Percentiles rank a stretch among this genome's conserved stretches.
Conservation (phyloP, 2,888 invertebrate genomes). For the Dryobota labecula region DNA sequence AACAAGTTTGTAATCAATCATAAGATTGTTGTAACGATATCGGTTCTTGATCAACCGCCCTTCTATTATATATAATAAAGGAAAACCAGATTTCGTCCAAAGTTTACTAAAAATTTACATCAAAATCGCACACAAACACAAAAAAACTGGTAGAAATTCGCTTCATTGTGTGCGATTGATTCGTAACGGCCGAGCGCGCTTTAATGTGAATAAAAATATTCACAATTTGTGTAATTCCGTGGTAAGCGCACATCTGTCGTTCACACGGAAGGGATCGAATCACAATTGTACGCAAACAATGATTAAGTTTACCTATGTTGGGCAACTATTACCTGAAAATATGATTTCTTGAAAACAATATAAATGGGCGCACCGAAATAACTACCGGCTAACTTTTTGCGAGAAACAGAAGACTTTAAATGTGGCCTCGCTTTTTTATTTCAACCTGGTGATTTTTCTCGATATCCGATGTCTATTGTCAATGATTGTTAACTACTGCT, state of each 20-base stretch:
- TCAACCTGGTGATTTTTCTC: constrained; percentile 75
- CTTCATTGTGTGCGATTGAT: constrained; percentile 89
- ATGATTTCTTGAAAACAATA: constrained; percentile 52
- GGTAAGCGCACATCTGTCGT: constrained; percentile 87
- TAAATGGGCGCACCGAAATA: constrained; percentile 47
- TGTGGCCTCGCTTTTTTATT: constrained; percentile 79
- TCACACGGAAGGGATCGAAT: constrained; percentile 84
- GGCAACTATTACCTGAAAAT: constrained; percentile 41
- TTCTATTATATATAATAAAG: constrained; percentile 79
- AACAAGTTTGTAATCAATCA: constrained; percentile 90
- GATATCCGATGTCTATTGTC: constrained; percentile 78
- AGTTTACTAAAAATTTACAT: constrained; percentile 88
- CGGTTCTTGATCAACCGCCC: constrained; percentile 86
- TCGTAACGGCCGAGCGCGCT: constrained; percentile 89
- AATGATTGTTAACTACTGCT: constrained; percentile 74
- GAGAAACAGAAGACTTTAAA: constrained; percentile 60
- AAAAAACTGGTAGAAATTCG: constrained; percentile 86
- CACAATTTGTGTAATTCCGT: constrained; percentile 88
- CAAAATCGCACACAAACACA: constrained; percentile 86
- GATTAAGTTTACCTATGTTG: constrained; percentile 62
- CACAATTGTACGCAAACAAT: constrained; percentile 75
- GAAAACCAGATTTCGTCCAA: constrained; percentile 84
- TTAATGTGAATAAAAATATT: constrained; percentile 89
- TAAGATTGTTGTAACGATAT: constrained; percentile 86
- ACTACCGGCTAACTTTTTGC: constrained; percentile 59